Conservation (phyloP, 2,888 invertebrate species). For the Calliscelio sp. region DNA sequence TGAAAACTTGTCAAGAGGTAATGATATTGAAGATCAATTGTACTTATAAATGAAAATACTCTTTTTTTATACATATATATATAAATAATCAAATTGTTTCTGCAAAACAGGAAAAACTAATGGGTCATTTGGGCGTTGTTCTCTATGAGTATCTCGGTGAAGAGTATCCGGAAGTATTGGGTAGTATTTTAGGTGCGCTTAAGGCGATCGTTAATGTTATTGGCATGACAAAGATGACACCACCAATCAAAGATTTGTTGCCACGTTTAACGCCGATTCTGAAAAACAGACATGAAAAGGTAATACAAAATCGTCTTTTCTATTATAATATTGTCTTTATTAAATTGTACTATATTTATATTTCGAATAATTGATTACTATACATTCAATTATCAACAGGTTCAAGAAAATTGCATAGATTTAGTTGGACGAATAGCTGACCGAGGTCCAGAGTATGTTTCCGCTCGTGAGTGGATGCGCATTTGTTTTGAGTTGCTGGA, state of each 20-base stretch:
- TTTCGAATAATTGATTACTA: conserved; percentile 25
- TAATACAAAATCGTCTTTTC: conserved; percentile 43
- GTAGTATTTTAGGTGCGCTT: conserved; percentile 99
- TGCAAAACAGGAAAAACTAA: conserved; percentile 95
- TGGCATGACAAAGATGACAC: conserved; percentile 99
- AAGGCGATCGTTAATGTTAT: conserved; percentile 99
- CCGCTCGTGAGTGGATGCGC: conserved; percentile 99
- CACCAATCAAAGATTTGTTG: conserved; percentile 99
- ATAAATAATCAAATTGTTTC: no score
- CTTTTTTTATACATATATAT: no score
- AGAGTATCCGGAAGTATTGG: conserved; percentile 99
- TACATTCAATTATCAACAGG: no score
- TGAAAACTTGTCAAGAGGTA: conserved; percentile 99
- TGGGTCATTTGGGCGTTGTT: conserved; percentile 99
- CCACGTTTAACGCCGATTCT: conserved; percentile 99
- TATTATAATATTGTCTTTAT: neutral
- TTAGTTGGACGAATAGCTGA: conserved; percentile 99
- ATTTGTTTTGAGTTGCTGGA: conserved; percentile 99
- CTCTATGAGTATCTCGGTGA: conserved; percentile 99
- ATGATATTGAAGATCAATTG: no score
- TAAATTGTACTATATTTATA: neutral
- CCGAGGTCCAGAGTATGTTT: conserved; percentile 99
- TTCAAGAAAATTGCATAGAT: conserved; percentile 99
- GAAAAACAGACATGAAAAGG: conserved; percentile 95
- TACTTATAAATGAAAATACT: no score